Conservation (phyloP, 2,113 vertebrate species). For the Saccopteryx bilineata region DNA sequence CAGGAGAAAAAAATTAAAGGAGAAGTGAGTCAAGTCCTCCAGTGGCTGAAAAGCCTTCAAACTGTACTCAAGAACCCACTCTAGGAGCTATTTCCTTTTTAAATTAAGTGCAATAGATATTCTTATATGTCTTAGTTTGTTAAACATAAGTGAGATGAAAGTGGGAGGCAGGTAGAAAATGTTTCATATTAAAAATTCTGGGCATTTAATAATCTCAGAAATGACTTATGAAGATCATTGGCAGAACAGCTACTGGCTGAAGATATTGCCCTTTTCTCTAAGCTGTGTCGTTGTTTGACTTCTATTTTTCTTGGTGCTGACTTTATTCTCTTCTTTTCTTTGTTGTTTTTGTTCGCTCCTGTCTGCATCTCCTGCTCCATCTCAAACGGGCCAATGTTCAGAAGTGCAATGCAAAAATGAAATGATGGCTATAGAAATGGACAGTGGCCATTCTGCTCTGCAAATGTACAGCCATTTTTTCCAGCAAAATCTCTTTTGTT, state of each 20-base stretch:
- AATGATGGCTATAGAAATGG: background rate
- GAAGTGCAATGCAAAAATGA: slow-evolving; percentile 54
- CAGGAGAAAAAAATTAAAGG: background rate
- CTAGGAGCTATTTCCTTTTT: background rate
- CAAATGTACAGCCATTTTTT: background rate
- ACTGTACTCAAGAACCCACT: background rate
- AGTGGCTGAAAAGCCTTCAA: background rate
- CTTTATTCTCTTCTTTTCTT: slow-evolving; percentile 59
- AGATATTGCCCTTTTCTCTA: background rate
- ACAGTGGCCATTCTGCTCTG: accelerated
- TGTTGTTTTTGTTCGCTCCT: background rate
- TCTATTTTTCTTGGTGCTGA: slow-evolving; percentile 51
- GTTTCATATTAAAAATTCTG: slow-evolving; percentile 3
- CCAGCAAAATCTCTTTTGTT: slow-evolving; percentile 1
- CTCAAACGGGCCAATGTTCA: background rate
- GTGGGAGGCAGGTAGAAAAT: background rate
- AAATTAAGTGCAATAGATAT: background rate
- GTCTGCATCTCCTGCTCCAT: background rate
- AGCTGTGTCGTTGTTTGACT: background rate
- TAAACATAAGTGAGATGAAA: slow-evolving; percentile 47
- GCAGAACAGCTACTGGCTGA: background rate
- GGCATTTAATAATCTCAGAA: background rate
- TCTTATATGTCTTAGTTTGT: background rate
- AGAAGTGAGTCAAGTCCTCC: background rate
- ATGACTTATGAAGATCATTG: background rate